Base-by-base conservation (phyloP, 92 coral and sea anemone genomes). In the Siderastrea radians region DNA sequence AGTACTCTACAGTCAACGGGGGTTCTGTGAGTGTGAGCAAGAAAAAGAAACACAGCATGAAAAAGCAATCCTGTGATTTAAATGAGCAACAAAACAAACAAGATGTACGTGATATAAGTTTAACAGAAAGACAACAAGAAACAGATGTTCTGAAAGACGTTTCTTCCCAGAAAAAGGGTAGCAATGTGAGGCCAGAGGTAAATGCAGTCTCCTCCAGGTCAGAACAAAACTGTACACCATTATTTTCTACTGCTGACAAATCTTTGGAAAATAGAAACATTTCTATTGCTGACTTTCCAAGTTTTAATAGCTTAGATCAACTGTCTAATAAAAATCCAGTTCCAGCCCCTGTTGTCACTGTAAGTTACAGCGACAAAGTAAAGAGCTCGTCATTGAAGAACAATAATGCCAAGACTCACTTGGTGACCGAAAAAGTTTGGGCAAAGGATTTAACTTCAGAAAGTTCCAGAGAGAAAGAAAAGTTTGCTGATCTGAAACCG, bases 321-420 rank as follows among this genome's bases (percentile, higher is more conserved):
- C 72, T 8, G 3, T 15, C 16, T 44, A 10, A 16, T 2, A 79
- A 62, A 11, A 17, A 64, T 52, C 72, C 15, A 49, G 26, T 3
- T 65, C 15, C 70, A 17, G 6, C 77, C 4, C 54, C 58, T 1
- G 14, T 6, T 46, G 45, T 69, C 1, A 81, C 55, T 46, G 57
- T 46, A 44, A 81, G 86, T 57, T 81, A 57, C 74, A 81, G 86
- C 13, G 86, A 81, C 50, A 81, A 81, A 57, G 76, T 81, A 1
- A 81, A 81, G 51, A 81, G 77, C 68, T 6, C 26, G 19, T 14
- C 77, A 53, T 43, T 57, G 3, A 81, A 81, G 15, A 68, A 69
- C 52, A 70, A 14, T 55, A 15, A 14, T 11, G 19, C 75, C 0
- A 38, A 45, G 68, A 44, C 53, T 45, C 10, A 12, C 50, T 17